Base-by-base conservation (phyloP, 2,888 invertebrate genomes). In the Noctua janthina region DNA sequence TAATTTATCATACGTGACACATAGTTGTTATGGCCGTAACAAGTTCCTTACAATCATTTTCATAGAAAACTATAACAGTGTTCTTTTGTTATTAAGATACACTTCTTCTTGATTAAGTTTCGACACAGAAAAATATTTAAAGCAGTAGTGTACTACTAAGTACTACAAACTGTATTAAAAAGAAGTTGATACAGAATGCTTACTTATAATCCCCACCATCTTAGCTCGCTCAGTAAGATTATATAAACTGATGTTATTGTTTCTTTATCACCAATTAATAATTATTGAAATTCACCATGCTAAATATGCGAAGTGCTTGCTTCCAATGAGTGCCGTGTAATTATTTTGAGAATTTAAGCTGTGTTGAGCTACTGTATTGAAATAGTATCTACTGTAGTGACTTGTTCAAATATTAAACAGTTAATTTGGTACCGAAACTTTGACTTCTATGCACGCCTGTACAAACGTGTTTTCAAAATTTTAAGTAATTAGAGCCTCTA, bases 401-500 rank as follows among this genome's bases (percentile, higher is more conserved):
- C 46, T 56, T 10, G 43, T 43, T 70, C 59, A 80, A 80, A 62
- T 51, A 80, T 62, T 51, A 35, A 51, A 23, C 29, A n/a, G 56
- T 51, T 62, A 80, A 80, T 80, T 79, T 49, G 59, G 56, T 80
- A 56, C 4, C 29, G 43, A 62, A 70, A 81, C 39, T 62, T 70
- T 62, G 59, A 51, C 29, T 39, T 10, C 29, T 23, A 62, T 51
- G 51, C 39, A 70, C 51, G 17, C 39, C 29, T 71, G 62, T n/a
- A 71, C 29, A 43, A 62, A 79, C 11, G 13, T 29, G 43, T 56
- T 49, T 11, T 0, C 2, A 23, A 79, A 39, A 2, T 51, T 78
- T 78, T 13, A 66, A 54, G 35, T 54, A 66, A 17, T 46, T 54
- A 35, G 3, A 13, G n/a, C 51, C 17, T 35, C 13, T n/a, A 76